phyloP scores from a whole-genome alignment of 1,140 invertebrate species.

The Calephelis nemesis region DNA sequence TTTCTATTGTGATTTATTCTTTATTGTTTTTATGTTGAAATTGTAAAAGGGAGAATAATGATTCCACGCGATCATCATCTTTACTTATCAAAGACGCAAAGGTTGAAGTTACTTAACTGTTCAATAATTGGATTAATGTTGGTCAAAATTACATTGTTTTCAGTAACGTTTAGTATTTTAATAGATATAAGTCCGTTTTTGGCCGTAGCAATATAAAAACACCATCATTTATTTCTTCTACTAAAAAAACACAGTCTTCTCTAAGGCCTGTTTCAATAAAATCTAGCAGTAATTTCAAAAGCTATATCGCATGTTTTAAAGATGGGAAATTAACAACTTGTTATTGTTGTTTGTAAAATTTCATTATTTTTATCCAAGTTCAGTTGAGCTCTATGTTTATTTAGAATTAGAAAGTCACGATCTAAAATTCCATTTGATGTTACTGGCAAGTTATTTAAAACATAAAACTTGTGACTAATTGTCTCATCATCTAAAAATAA shows the following conservation, averaged over 20 bases:
- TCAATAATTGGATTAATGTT: slow-evolving; percentile 20
- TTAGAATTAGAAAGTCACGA: too few species aligned
- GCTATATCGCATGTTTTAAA: too few species aligned
- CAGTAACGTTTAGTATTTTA: slow-evolving; percentile 28
- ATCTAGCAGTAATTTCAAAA: too few species aligned
- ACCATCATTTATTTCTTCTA: slow-evolving; percentile 23
- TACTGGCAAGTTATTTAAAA: too few species aligned
- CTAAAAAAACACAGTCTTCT: slow-evolving; percentile 30
- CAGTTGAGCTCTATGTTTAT: too few species aligned
- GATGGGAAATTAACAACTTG: too few species aligned
- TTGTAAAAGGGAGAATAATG: slow-evolving; percentile 27
- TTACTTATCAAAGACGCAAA: slow-evolving; percentile 29
- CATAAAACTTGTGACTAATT: too few species aligned
- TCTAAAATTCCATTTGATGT: too few species aligned
- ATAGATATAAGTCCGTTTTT: slow-evolving; percentile 25
- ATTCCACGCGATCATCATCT: slow-evolving; percentile 29
- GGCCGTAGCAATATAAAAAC: slow-evolving; percentile 30
- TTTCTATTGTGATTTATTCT: slow-evolving; percentile 26
- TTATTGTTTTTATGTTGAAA: slow-evolving; percentile 27
- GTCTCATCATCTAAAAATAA: too few species aligned
- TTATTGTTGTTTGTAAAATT: too few species aligned
- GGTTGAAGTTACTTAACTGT: slow-evolving; percentile 25
- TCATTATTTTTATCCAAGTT: too few species aligned
- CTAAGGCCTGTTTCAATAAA: slow-evolving; percentile 19
- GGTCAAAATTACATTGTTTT: slow-evolving; percentile 21